Conservation (phyloP, 92 coral and sea anemone genomes). For the Scolanthus callimorphus region DNA sequence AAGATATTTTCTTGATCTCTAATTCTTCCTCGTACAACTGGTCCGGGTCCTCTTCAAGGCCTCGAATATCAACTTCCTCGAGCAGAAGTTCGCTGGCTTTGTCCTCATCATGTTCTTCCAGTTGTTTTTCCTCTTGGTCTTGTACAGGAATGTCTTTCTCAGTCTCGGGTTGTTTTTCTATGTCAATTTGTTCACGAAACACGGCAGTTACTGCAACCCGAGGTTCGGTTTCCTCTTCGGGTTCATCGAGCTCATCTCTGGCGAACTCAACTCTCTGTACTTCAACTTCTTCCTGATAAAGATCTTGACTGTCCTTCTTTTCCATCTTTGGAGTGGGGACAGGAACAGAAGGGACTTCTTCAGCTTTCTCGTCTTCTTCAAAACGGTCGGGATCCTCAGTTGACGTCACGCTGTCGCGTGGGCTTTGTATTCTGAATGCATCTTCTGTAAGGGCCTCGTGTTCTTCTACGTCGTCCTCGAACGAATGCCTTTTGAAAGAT, state of each 20-base stretch:
- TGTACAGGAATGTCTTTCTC: background rate
- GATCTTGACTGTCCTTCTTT: slow-evolving; percentile 2
- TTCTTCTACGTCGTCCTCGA: slow-evolving; percentile 65
- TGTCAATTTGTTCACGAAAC: no score
- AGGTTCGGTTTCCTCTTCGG: slow-evolving; percentile 35
- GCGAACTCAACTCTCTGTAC: no score
- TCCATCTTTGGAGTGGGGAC: background rate
- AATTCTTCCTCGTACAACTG: slow-evolving; percentile 30
- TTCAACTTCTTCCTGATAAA: slow-evolving; percentile 44
- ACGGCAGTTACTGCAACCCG: slow-evolving; percentile 16
- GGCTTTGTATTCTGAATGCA: slow-evolving; percentile 51
- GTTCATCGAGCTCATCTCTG: slow-evolving; percentile 20
- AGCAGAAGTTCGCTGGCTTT: no score
- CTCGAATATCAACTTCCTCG: background rate
- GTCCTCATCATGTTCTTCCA: slow-evolving; percentile 29
- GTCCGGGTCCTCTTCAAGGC: background rate
- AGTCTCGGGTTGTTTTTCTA: no score
- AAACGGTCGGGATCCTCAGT: slow-evolving; percentile 12
- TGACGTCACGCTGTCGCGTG: background rate
- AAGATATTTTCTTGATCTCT: slow-evolving; percentile 8
- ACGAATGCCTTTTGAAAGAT: slow-evolving; percentile 2
- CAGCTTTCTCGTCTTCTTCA: slow-evolving; percentile 7
- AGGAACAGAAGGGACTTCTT: slow-evolving; percentile 6
- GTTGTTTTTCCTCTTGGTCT: background rate
- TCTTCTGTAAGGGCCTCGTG: slow-evolving; percentile 61